phyloP scores from a whole-genome alignment of 2,113 vertebrate genomes.

The Rhinolophus ferrumequinum region DNA sequence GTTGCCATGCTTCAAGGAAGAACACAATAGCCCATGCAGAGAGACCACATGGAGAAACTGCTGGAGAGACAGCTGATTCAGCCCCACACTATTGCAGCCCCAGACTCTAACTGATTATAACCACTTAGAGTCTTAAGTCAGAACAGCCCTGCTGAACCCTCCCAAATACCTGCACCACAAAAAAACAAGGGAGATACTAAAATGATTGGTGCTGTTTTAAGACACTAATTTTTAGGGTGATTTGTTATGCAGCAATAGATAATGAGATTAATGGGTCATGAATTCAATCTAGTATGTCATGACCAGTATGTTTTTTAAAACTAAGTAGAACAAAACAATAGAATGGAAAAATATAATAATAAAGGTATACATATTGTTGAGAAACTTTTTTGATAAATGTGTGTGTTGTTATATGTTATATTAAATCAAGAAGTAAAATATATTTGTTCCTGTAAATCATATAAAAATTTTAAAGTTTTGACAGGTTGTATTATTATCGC shows the following conservation, averaged over 20 bases:
- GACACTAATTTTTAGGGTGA: not conserved
- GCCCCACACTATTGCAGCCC: not conserved
- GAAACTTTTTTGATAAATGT: not conserved
- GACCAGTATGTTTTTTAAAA: not conserved
- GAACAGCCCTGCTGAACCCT: not conserved
- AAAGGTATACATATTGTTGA: not conserved
- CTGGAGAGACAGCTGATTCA: not conserved
- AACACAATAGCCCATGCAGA: not conserved
- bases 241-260: not conserved
- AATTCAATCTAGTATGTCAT: not conserved
- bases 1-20: not conserved
- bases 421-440: slow-evolving; percentile 31
- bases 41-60: not conserved
- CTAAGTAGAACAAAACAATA: not conserved
- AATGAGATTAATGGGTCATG: not conserved
- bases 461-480: not conserved
- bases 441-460: not conserved
- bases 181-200: slow-evolving; percentile 22
- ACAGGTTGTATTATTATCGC: not conserved
- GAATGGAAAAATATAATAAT: not conserved
- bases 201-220: not conserved
- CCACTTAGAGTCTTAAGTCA: not conserved
- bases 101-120: not conserved
- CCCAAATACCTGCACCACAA: not conserved
- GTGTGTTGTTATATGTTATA: not conserved